Conservation (phyloP, 1,140 invertebrate species). For the Laodelphax striatellus region DNA sequence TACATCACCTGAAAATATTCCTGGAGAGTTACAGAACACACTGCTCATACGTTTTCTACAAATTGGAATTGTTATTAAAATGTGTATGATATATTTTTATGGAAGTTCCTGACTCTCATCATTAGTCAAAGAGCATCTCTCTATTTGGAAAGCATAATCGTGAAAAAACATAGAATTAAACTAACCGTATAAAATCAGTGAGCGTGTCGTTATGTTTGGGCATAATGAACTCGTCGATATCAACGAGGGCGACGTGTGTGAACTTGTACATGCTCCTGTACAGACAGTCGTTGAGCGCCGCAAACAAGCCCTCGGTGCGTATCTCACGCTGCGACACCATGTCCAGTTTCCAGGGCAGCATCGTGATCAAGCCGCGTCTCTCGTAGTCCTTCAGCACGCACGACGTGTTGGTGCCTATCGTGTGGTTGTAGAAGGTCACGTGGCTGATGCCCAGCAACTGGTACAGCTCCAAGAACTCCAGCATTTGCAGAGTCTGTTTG, state of each 20-base stretch:
- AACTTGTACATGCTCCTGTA: slow-evolving; percentile 77
- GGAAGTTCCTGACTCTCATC: no score
- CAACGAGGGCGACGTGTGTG: slow-evolving; percentile 71
- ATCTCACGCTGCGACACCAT: slow-evolving; percentile 85
- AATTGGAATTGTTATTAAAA: no score
- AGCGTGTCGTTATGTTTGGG: slow-evolving; percentile 63
- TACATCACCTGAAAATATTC: no score
- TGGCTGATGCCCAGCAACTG: slow-evolving; percentile 72
- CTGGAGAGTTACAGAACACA: no score
- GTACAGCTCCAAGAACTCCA: slow-evolving; percentile 90
- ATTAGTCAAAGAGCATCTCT: no score
- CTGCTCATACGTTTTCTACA: no score
- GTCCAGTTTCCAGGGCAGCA: slow-evolving; percentile 82
- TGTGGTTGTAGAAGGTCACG: slow-evolving; percentile 89
- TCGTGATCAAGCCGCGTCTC: slow-evolving; percentile 48
- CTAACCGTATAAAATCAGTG: slow-evolving; percentile 47
- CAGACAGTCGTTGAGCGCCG: slow-evolving; percentile 85
- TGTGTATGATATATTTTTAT: no score
- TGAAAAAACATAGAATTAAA: background rate
- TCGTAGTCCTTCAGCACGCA: slow-evolving; percentile 66
- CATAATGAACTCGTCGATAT: slow-evolving; percentile 84
- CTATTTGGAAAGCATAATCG: no score
- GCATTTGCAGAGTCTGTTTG: slow-evolving; percentile 57
- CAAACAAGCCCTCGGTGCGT: slow-evolving; percentile 82
- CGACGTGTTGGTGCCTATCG: slow-evolving; percentile 59